Evolutionary conservation across 1,140 invertebrate genomes (phyloP).

Genomic region (Lysiphlebus fabarum): DNA sequence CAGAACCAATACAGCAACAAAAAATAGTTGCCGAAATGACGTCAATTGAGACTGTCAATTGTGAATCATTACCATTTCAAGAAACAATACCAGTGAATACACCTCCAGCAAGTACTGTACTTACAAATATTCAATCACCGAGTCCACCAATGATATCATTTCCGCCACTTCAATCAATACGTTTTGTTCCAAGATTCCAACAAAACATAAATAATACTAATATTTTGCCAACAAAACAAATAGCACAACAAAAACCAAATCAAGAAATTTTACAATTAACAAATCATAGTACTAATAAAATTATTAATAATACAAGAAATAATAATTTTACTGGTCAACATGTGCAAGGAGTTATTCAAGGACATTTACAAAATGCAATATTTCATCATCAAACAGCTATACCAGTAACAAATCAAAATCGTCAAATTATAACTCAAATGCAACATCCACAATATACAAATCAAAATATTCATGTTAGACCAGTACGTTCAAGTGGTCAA

Average conservation of each 20-base stretch:
- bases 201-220: constrained; percentile 31
- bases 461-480: constrained; percentile 43
- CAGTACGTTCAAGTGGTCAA: constrained; percentile 54
- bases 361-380: constrained; percentile 40
- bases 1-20: constrained; percentile 26
- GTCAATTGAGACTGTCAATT: constrained; percentile 37
- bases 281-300: constrained; percentile 13
- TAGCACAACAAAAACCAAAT: constrained; percentile 37
- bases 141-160: constrained; percentile 48
- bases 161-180: constrained; percentile 49
- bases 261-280: constrained; percentile 43
- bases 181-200: constrained; percentile 50
- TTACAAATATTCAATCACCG: constrained; percentile 48
- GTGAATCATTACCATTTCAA: constrained; percentile 40
- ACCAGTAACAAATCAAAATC: constrained; percentile 34
- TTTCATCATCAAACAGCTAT: constrained; percentile 42
- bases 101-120: constrained; percentile 40
- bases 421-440: constrained; percentile 45
- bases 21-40: constrained; percentile 21
- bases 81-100: constrained; percentile 41
- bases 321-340: constrained; percentile 37
- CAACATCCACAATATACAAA: constrained; percentile 50
- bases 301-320: constrained; percentile 13
- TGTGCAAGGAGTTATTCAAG: constrained; percentile 36
- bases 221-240: constrained; percentile 36